Evolutionary conservation across 2,888 invertebrate species (phyloP), one percentile per base, ranked within the genome.

Genomic region (Agriopis aurantiaria): DNA sequence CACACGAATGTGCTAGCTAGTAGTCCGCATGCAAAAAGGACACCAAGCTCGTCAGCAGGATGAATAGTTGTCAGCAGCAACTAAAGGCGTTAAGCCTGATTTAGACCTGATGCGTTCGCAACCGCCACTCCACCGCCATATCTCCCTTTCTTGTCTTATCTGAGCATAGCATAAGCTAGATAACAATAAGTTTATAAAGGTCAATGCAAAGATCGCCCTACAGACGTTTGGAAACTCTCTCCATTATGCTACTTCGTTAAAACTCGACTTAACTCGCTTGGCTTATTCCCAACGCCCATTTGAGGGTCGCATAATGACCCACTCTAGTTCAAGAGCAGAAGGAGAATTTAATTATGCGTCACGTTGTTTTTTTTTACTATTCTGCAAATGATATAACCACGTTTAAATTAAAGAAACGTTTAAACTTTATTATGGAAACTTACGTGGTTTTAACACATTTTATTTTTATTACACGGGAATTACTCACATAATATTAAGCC

Each of bases 251-350:
- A 61, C 58, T 64, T 56, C 43, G 69, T 71, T 68, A 72, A 61
- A 72, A 75, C 69, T 75, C 66, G 60, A 69, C 70, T 70, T 72
- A 70, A 70, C 73, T 74, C 64, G 23, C 11, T 63, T 68, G 73
- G 74, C 58, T 69, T 71, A 71, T 65, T 74, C 65, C 67, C 71
- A 43, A 51, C 67, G 67, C 65, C 69, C 67, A 65, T 71, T 71
- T 65, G 61, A 71, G 71, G 67, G 65, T 69, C 65, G 71, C 63
- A 69, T 68, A 74, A 71, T 74, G 67, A 69, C 56, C 52, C 62
- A 64, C 9, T 52, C 14, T 65, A 69, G 69, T 52, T 23, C 5
- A 46, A 48, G 45, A 62, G 57, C 46, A 6, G 14, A 46, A n/a
- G 62, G 8, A n/a, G 3, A 11, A 65, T 69, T 23, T 56, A n/a